Conservation (phyloP, 2,113 vertebrate species). For the Drymodes brunneopygia region DNA sequence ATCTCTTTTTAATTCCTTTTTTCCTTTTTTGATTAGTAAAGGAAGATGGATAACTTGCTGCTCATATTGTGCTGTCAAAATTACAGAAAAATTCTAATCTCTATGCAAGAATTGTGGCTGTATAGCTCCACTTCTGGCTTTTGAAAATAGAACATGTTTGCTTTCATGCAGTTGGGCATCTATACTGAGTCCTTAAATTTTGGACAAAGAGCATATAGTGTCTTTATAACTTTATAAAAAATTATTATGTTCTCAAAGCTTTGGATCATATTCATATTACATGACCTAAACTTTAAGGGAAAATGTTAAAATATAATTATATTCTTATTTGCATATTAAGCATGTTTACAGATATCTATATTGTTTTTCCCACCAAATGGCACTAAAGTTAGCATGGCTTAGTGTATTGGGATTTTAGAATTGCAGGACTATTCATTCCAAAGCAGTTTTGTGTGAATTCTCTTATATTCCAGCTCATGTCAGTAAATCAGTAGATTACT, state of each 20-base stretch:
- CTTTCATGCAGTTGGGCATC: not conserved
- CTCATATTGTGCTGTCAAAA: not conserved
- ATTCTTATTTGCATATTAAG: slow-evolving; percentile 16
- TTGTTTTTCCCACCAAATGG: slow-evolving; percentile 36
- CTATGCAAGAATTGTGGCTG: not conserved
- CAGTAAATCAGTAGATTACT: slow-evolving; percentile 6
- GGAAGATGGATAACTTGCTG: not conserved
- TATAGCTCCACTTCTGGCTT: not conserved
- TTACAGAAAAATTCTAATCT: not conserved
- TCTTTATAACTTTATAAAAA: not conserved
- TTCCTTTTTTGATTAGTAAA: not conserved
- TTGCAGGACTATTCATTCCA: slow-evolving; percentile 49
- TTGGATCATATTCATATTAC: not conserved
- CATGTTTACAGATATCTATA: slow-evolving; percentile 6
- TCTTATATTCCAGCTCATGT: not conserved
- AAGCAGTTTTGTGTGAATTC: slow-evolving; percentile 30
- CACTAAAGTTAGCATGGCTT: slow-evolving; percentile 40
- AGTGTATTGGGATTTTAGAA: slow-evolving; percentile 54
- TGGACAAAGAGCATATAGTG: not conserved
- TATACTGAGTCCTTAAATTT: not conserved
- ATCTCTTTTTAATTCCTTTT: not conserved
- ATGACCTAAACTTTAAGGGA: not conserved
- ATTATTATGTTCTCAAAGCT: not conserved
- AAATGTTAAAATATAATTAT: slow-evolving; percentile 4
- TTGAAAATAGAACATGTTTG: not conserved